phyloP scores from a whole-genome alignment of 1,140 invertebrate species.

The Zaprionus tsacasi region DNA sequence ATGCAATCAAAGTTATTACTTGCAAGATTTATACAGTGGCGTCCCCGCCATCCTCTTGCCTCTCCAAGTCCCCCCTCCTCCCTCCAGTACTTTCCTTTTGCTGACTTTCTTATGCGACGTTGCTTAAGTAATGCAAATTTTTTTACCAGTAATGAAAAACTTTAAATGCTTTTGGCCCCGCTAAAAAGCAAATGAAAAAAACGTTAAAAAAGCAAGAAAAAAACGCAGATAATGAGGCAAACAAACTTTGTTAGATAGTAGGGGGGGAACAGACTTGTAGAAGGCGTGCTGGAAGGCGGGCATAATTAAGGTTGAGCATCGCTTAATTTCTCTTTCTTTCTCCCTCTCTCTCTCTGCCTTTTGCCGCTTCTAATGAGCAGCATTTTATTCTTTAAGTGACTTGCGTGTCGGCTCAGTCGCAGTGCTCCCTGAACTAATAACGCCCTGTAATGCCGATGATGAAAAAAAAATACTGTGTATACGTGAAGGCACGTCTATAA shows the following conservation, averaged over 20 bases:
- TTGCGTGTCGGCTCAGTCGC: constrained; percentile 48
- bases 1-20: constrained; percentile 57
- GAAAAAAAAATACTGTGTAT: constrained; percentile 26
- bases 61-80: background rate
- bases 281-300: background rate
- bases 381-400: constrained; percentile 79
- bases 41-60: background rate
- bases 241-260: constrained; percentile 60
- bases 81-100: background rate
- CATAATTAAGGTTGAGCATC: constrained; percentile 75
- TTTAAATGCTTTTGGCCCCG: constrained; percentile 63
- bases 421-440: constrained; percentile 45
- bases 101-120: constrained; percentile 35
- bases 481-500: constrained; percentile 30
- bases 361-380: constrained; percentile 67
- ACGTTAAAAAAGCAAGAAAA: constrained; percentile 27
- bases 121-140: constrained; percentile 49
- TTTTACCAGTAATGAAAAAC: constrained; percentile 54
- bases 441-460: constrained; percentile 28
- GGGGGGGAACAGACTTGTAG: constrained; percentile 5
- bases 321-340: constrained; percentile 57
- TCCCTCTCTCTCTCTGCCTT: background rate
- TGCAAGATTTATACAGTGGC: constrained; percentile 17
- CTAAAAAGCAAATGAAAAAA: constrained; percentile 38
- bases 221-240: constrained; percentile 52